Evolutionary conservation across 2,797 vertebrate genomes (phyloP), one percentile per base, ranked within the genome.

Genomic region (Mastacembelus armatus): DNA sequence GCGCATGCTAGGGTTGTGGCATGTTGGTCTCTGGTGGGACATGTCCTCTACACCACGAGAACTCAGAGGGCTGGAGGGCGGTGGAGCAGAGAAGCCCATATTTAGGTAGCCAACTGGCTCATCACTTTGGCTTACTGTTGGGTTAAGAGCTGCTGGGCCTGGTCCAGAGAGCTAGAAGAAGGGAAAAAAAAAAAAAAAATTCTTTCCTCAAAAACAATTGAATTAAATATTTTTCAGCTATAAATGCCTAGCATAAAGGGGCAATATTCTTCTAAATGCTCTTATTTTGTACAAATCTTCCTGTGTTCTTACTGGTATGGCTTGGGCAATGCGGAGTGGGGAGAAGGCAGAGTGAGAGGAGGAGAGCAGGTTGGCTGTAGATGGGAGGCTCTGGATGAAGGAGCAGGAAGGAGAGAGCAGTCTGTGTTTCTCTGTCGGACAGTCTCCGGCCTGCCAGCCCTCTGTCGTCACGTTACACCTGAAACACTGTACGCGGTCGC

Each of bases 371-470:
- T 93, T 94, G 69, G 91, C 89, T 8, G 93, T 89, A 4, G 94
- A 91, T 1, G 94, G 90, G 60, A 95, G 81, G 69, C 91, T 96
- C 81, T 96, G 96, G 84, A 98, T 94, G 87, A 99, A 98, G 56
- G 89, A 93, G 85, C 98, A 99, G 76, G 92, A 93, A 2, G 97
- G 95, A 76, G 94, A 96, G 2, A 96, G 85, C 79, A 95, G 94
- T 64, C 95, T 94, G 60, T 99, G 98, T 65, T 95, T 97, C 55
- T 98, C 97, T 27, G 95, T 84, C 0, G 98, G 95, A 70, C 92
- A 97, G 88, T 99, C 98, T 14, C 98, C 96, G 0, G 88, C 87
- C 71, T 96, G 96, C 97, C 98, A 99, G 80, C 93, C 97, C 55
- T 98, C 97, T 44, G 95, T 71, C 0, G 93, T 96, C 70, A 96